A percentile compares a stretch with the other conserved stretches of the same genome.
Evolutionary conservation across 2,888 invertebrate species (phyloP).

Genomic region (Amiota minor): DNA sequence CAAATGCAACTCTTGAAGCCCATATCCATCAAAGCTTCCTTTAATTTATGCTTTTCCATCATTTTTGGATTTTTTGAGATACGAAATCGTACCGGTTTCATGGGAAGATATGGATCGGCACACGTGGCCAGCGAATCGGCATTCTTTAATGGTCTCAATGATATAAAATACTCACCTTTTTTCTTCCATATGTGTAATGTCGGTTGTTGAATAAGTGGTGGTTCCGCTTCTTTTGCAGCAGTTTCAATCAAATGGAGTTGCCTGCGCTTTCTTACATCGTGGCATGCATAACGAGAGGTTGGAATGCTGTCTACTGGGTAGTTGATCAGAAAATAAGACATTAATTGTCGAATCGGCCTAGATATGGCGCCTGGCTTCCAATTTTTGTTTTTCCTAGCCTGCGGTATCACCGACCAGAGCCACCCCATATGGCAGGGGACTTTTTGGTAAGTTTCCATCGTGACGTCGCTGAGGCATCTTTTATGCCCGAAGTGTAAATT

Average conservation of each 20-base stretch:
- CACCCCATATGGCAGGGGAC: conserved; percentile 81
- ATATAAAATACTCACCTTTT: conserved; percentile 78
- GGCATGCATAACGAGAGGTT: conserved; percentile 52
- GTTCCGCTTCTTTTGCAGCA: conserved; percentile 63
- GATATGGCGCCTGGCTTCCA: conserved; percentile 63
- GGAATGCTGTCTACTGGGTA: conserved; percentile 61
- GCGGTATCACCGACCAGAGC: conserved; percentile 76
- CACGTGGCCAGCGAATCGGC: conserved; percentile 76
- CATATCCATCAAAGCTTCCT: conserved; percentile 75
- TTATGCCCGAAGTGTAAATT: conserved; percentile 73
- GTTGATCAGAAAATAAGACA: conserved; percentile 62
- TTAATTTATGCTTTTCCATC: conserved; percentile 75
- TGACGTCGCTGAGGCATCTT: conserved; percentile 76
- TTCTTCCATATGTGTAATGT: conserved; percentile 78
- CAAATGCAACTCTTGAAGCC: conserved; percentile 75
- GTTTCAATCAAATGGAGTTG: conserved; percentile 62
- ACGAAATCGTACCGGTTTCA: conserved; percentile 79
- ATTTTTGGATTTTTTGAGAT: conserved; percentile 76
- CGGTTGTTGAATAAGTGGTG: conserved; percentile 73
- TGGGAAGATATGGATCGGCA: conserved; percentile 80
- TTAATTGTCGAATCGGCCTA: conserved; percentile 57
- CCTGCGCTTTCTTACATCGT: conserved; percentile 54
- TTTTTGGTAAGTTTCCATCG: conserved; percentile 73
- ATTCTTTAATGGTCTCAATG: conserved; percentile 80
- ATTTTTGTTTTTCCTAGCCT: conserved; percentile 51